Evolutionary conservation across 1,140 invertebrate species (phyloP), one percentile per base, ranked within the genome.

Genomic region (Asobara japonica): DNA sequence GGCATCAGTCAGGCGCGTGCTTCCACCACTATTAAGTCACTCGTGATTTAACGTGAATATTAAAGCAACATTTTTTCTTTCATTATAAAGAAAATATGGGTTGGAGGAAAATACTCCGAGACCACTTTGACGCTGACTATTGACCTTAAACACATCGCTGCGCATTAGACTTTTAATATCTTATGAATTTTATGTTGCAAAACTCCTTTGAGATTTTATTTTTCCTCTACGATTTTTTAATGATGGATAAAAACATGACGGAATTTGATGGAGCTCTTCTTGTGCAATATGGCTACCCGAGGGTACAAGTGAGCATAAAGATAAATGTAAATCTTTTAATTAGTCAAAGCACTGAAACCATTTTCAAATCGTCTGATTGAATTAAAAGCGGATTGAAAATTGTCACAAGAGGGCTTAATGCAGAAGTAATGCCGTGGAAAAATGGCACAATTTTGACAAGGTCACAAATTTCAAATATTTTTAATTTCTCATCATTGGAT

Each of bases 11-110:
- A 27, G 1, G 51, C 51, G 51, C 51, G 51, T 60, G 51, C 51
- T 60, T n/a, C n/a, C n/a, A n/a, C 27, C 51, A 29, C 16, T 41
- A 18, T 33, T 65, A 73, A 76, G 61, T 78, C 75, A 78, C 62
- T 74, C 68, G 75, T 76, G 75, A 73, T 65, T 60, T 60, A 60
- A 27, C 22, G 27, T n/a, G n/a, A 10, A 13, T 27, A 27, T 27
- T 78, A 74, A 75, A 73, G 73, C 70, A 75, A 73, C 3, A 27
- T 27, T 60, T 27, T 22, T 25, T 27, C 8, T 60, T 60, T 29
- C 27, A 60, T 60, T 29, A 27, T 27, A 18, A 16, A 7, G 45
- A 13, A 8, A 6, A 36, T n/a, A n/a, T n/a, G n/a, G n/a, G n/a
- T n/a, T n/a, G n/a, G n/a, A n/a, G n/a, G n/a, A n/a, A n/a, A n/a